phyloP scores from a whole-genome alignment of 2,888 invertebrate genomes.

The Drosophila borborema region DNA sequence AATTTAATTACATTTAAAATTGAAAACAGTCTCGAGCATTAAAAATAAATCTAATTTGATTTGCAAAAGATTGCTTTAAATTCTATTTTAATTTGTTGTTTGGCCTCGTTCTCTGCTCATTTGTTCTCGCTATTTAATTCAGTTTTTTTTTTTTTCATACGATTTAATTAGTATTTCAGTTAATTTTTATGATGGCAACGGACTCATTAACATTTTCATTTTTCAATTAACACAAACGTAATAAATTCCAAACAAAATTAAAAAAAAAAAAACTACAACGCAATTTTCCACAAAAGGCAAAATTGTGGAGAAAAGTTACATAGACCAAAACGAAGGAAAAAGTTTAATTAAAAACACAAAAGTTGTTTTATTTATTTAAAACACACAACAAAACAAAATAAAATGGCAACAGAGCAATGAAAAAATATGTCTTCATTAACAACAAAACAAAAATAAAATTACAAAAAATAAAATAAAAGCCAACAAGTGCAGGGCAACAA shows the following conservation, averaged over 20 bases:
- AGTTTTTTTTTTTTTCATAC: constrained; percentile 28
- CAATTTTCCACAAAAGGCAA: constrained; percentile 65
- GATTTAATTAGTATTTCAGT: constrained; percentile 79
- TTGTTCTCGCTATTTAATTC: constrained; percentile 20
- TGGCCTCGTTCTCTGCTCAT: not conserved
- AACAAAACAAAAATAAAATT: constrained; percentile 59
- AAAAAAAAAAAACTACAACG: constrained; percentile 21
- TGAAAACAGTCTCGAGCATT: not conserved
- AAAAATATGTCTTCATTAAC: constrained; percentile 80
- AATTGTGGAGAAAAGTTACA: constrained; percentile 53
- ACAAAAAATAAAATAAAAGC: not conserved
- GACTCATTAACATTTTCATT: constrained; percentile 81
- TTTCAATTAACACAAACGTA: constrained; percentile 82
- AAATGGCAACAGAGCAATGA: constrained; percentile 53
- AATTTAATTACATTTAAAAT: not conserved
- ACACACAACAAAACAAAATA: constrained; percentile 14
- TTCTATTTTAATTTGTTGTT: constrained; percentile 10
- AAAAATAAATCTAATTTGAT: constrained; percentile 2
- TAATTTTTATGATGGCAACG: constrained; percentile 70
- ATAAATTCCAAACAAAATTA: constrained; percentile 68
- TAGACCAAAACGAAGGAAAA: constrained; percentile 59
- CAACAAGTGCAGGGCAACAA: constrained; percentile 39
- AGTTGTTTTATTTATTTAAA: constrained; percentile 77
- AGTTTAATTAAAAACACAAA: constrained; percentile 80
- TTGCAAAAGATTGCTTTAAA: constrained; percentile 4